phyloP scores from a whole-genome alignment of 2,113 vertebrate genomes.

The Crotophaga sulcirostris region DNA sequence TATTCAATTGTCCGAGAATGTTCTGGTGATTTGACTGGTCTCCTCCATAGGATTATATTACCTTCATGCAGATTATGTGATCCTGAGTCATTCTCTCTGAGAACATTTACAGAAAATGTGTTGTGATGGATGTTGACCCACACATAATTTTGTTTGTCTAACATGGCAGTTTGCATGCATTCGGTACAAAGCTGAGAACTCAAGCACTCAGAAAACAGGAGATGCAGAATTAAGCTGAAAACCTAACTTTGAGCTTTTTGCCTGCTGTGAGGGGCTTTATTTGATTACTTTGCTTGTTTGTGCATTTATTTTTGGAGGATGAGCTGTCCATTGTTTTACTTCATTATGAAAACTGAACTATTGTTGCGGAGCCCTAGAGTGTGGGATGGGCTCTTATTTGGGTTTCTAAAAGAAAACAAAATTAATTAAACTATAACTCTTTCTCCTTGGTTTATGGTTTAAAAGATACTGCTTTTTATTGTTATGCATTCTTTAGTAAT shows the following conservation, averaged over 20 bases:
- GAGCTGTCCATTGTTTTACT: slow-evolving; percentile 43
- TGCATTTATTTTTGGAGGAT: slow-evolving; percentile 59
- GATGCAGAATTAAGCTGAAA: slow-evolving; percentile 29
- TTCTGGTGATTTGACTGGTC: neutral
- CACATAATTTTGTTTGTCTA: neutral
- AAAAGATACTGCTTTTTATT: slow-evolving; percentile 44
- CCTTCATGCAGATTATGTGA: neutral
- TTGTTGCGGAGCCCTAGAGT: neutral
- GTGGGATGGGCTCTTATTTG: slow-evolving; percentile 2
- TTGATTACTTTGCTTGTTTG: slow-evolving; percentile 46
- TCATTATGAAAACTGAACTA: slow-evolving; percentile 18
- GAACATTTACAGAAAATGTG: neutral
- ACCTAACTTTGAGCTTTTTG: neutral
- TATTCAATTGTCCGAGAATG: neutral
- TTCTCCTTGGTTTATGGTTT: slow-evolving; percentile 38
- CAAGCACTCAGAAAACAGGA: neutral
- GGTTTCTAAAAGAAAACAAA: slow-evolving; percentile 49
- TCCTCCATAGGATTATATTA: neutral
- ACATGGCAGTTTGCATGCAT: neutral
- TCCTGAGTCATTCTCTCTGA: neutral
- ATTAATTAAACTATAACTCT: slow-evolving; percentile 51
- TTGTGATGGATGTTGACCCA: neutral
- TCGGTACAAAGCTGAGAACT: neutral
- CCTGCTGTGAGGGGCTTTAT: slow-evolving; percentile 32
- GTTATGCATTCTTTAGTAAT: slow-evolving; percentile 30